phyloP scores from a whole-genome alignment of 2,797 vertebrate genomes.

The Jordanella pulchra region DNA sequence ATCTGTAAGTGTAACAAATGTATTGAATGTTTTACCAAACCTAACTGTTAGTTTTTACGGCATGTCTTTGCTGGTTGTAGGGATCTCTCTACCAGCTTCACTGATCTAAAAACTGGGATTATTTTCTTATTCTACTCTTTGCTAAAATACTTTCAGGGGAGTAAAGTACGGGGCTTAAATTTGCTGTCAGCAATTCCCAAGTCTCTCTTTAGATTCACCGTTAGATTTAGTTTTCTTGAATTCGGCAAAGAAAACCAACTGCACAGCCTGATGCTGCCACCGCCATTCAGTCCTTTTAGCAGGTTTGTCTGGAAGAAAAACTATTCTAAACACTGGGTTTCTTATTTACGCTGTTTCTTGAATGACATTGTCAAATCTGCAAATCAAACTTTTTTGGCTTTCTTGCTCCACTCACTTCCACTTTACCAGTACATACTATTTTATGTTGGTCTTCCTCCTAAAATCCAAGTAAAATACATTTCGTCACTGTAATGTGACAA shows the following conservation, averaged over 20 bases:
- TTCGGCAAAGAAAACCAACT: no score
- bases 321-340: background rate
- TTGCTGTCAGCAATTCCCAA: no score
- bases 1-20: no score
- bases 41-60: background rate
- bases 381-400: background rate
- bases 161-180: background rate
- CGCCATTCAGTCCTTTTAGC: no score
- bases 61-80: background rate
- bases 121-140: background rate
- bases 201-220: background rate
- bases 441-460: background rate
- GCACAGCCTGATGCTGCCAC: no score
- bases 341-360: background rate
- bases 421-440: background rate
- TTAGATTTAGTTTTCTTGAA: background rate
- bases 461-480: background rate
- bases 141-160: background rate
- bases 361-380: background rate
- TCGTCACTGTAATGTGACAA: background rate
- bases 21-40: no score
- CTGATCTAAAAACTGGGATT: background rate
- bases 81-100: background rate
- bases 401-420: background rate
- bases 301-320: no score